A percentile compares a stretch with the other conserved stretches of the same genome.
These are phyloP conservation scores for Dendrolimus pini DNA, from an alignment of 2,888 invertebrate genomes.

Conservation along the genomic window DNA sequence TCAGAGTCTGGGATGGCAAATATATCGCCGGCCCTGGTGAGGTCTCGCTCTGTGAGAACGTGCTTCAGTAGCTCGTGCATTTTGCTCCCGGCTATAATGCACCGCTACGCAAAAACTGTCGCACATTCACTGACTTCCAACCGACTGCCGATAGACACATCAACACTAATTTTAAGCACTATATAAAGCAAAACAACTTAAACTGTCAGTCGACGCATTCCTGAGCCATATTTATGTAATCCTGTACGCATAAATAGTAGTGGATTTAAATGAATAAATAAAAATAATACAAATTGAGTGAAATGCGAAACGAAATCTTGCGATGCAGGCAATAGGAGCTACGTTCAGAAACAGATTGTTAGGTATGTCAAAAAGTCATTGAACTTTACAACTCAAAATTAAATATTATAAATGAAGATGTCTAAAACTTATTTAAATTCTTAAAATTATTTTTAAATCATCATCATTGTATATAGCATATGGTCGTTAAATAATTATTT, in stretches of 20 bases:
- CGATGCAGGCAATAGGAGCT: slow-evolving; percentile 26
- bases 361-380: slow-evolving; percentile 15
- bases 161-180: slow-evolving; percentile 25
- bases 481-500: background rate
- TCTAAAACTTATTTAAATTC: too few species aligned
- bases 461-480: too few species aligned
- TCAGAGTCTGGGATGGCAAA: slow-evolving; percentile 92
- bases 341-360: slow-evolving; percentile 32
- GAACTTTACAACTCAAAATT: background rate
- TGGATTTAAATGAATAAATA: slow-evolving; percentile 11
- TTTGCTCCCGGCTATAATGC: slow-evolving; percentile 33
- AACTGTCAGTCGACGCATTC: background rate
- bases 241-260: background rate
- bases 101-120: background rate
- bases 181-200: slow-evolving; percentile 1
- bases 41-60: slow-evolving; percentile 91
- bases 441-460: background rate
- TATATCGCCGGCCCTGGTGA: slow-evolving; percentile 93
- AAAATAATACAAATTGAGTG: slow-evolving; percentile 25
- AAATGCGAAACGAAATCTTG: slow-evolving; percentile 22
- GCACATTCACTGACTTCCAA: slow-evolving; percentile 15
- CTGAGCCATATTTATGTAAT: background rate
- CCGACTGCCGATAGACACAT: slow-evolving; percentile 29
- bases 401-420: too few species aligned
- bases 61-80: slow-evolving; percentile 96